These are phyloP conservation scores for Oligia strigilis DNA, from an alignment of 2,888 invertebrate species.

Conservation along the genomic window DNA sequence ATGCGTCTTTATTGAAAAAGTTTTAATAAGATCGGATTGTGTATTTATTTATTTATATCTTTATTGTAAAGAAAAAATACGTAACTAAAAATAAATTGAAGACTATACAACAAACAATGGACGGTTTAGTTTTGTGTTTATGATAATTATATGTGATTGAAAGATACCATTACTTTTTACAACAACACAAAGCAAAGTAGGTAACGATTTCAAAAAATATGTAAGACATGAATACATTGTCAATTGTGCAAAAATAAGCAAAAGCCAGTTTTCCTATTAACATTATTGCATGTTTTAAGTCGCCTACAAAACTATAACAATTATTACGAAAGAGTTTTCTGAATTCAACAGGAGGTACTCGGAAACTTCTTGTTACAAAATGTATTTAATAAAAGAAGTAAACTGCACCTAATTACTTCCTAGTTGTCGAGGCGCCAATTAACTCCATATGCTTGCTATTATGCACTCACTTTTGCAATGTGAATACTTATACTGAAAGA, in stretches of 20 bases:
- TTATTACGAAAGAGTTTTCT: conserved; percentile 18
- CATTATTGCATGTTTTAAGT: not conserved
- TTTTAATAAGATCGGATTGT: not conserved
- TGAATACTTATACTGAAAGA: conserved; percentile 31
- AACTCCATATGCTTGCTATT: conserved; percentile 51
- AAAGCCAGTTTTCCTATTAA: not conserved
- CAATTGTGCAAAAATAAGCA: not conserved
- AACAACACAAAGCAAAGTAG: not conserved
- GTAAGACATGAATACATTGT: not conserved
- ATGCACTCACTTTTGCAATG: conserved; percentile 52
- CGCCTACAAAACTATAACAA: not conserved
- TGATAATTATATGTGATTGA: not conserved
- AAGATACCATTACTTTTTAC: not conserved
- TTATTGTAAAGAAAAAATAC: too few relatives aligned
- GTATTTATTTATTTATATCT: not conserved
- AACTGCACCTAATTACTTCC: conserved; percentile 55
- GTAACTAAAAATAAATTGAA: too few relatives aligned
- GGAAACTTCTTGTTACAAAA: conserved; percentile 34
- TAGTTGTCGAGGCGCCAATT: conserved; percentile 44
- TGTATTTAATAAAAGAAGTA: conserved; percentile 55
- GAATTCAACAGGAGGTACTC: conserved; percentile 35
- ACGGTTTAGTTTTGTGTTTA: too few relatives aligned
- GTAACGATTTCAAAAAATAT: not conserved
- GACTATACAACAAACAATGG: too few relatives aligned
- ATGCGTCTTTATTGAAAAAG: not conserved